phyloP scores from a whole-genome alignment of 2,113 vertebrate species.

The Uropsilus gracilis region DNA sequence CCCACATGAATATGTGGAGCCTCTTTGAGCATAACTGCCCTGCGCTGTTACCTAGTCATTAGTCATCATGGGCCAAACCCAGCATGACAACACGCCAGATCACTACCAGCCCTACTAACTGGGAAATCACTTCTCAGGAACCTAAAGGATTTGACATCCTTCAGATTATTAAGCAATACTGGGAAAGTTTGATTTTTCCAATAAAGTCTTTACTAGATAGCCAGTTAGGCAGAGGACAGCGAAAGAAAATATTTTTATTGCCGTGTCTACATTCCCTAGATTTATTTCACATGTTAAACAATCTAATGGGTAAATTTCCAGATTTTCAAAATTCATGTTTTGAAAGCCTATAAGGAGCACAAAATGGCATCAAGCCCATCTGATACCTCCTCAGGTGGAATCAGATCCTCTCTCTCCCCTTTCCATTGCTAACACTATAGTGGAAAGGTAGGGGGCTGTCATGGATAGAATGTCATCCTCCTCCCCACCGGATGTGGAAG shows the following conservation, averaged over 20 bases:
- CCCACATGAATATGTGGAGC: neutral
- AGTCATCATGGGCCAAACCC: constrained; percentile 73
- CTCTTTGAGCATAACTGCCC: constrained; percentile 59
- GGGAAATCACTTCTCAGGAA: constrained; percentile 67
- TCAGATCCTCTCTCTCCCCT: neutral
- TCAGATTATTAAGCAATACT: constrained; percentile 68
- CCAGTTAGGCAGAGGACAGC: constrained; percentile 66
- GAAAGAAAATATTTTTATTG: constrained; percentile 55
- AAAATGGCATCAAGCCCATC: neutral
- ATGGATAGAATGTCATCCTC: neutral
- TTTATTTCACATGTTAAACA: constrained; percentile 46
- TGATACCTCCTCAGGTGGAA: neutral
- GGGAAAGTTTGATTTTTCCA: constrained; percentile 45
- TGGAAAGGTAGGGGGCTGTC: neutral
- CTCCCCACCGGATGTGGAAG: neutral
- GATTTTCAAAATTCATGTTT: neutral
- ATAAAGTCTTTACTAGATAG: constrained; percentile 60
- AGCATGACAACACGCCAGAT: constrained; percentile 60
- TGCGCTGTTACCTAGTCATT: constrained; percentile 57
- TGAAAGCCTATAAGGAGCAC: neutral
- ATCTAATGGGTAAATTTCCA: neutral
- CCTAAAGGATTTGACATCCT: constrained; percentile 64
- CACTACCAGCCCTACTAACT: constrained; percentile 77
- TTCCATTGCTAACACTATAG: neutral
- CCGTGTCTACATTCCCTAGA: constrained; percentile 8